Evolutionary conservation across 2,113 vertebrate genomes (phyloP).

Genomic region (Limnothrissa miodon): DNA sequence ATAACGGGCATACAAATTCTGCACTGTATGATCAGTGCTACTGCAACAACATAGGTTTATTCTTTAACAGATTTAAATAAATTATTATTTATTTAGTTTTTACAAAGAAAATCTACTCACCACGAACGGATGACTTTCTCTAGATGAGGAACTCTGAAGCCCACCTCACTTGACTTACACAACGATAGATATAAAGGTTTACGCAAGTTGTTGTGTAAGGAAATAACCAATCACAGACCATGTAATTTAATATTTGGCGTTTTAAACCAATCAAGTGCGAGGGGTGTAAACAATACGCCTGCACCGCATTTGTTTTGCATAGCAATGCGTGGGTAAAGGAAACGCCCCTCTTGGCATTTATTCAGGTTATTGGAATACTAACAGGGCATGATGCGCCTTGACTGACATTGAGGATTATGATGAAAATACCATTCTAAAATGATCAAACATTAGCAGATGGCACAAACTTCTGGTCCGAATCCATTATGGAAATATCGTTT

Average conservation of each 20-base stretch:
- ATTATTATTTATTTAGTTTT: too few species aligned
- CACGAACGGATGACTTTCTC: not conserved
- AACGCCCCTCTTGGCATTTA: not conserved
- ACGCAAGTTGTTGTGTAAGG: constrained; percentile 61
- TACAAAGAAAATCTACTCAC: not conserved
- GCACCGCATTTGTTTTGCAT: not conserved
- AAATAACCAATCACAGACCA: constrained; percentile 54
- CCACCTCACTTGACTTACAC: constrained; percentile 44
- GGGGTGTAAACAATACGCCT: not conserved
- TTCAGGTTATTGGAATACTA: not conserved
- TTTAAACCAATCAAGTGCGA: constrained; percentile 48
- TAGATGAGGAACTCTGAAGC: not conserved
- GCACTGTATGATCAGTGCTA: too few species aligned
- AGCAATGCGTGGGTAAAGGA: not conserved
- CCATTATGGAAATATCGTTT: too few species aligned
- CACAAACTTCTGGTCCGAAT: too few species aligned
- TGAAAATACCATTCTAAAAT: too few species aligned
- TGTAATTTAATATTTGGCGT: rapidly evolving
- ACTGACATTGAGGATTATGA: too few species aligned
- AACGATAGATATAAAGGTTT: constrained; percentile 41
- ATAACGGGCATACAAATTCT: too few species aligned
- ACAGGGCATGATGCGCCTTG: not conserved
- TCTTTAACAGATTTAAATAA: too few species aligned
- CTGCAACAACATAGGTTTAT: too few species aligned
- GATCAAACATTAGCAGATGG: too few species aligned